phyloP scores from a whole-genome alignment of 2,797 vertebrate genomes.

The Oophaga sylvatica region DNA sequence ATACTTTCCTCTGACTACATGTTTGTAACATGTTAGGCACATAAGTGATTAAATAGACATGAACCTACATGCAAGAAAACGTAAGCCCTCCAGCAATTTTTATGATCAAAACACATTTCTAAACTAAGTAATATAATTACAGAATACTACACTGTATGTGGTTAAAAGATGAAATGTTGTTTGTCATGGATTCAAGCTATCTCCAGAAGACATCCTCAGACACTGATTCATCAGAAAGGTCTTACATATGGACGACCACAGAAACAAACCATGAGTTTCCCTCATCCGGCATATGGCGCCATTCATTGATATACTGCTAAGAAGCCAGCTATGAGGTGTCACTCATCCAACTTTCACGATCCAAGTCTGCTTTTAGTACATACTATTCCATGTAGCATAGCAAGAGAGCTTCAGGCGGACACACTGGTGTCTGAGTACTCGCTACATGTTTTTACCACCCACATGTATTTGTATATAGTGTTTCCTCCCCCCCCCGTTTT shows the following conservation, averaged over 20 bases:
- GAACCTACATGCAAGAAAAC: slow-evolving; percentile 50
- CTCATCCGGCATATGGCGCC: neutral
- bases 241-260: neutral
- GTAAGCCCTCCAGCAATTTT: slow-evolving; percentile 45
- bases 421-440: too few species aligned
- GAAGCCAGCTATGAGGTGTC: too few species aligned
- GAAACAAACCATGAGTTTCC: neutral
- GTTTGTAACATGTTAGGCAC: neutral
- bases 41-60: slow-evolving; percentile 23
- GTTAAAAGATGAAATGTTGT: slow-evolving; percentile 10
- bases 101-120: slow-evolving; percentile 52
- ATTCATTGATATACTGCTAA: neutral
- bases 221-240: slow-evolving; percentile 18
- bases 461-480: too few species aligned
- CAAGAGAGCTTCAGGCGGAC: too few species aligned
- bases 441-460: too few species aligned
- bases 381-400: too few species aligned
- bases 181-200: slow-evolving; percentile 36
- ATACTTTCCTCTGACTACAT: neutral
- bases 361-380: too few species aligned
- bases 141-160: neutral
- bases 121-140: slow-evolving; percentile 40
- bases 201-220: slow-evolving; percentile 39
- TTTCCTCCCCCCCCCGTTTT: too few species aligned
- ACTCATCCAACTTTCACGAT: too few species aligned